Percentiles rank a stretch among this genome's conserved stretches.
phyloP scores from a whole-genome alignment of 1,140 invertebrate species.

The Anoplolepis gracilipes region DNA sequence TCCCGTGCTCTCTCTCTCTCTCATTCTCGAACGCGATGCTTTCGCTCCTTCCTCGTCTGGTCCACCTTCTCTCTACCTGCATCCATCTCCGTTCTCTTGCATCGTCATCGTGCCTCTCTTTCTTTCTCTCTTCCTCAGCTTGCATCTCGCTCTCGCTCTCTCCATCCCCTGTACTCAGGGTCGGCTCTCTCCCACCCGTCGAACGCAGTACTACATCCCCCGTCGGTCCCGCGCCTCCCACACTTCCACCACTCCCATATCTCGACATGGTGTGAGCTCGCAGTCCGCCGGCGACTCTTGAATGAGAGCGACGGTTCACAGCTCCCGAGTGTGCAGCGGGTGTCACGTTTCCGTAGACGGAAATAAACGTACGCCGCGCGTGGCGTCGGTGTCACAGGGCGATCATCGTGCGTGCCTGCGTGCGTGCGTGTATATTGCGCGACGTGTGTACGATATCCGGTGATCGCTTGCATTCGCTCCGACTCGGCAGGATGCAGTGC shows the following conservation, averaged over 20 bases:
- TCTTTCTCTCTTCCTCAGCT: conserved; percentile 5
- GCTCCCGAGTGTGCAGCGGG: conserved; percentile 54
- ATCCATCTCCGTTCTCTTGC: conserved; percentile 28
- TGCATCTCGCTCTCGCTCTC: conserved; percentile 59
- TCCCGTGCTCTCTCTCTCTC: conserved; percentile 1
- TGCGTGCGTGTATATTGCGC: neutral
- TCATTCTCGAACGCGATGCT: conserved; percentile 32
- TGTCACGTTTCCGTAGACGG: conserved; percentile 73
- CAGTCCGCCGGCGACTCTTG: conserved; percentile 83
- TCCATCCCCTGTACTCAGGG: conserved; percentile 51
- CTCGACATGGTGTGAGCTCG: conserved; percentile 76
- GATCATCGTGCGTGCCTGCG: neutral
- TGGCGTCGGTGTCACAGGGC: conserved; percentile 29
- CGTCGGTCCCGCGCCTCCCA: conserved; percentile 55
- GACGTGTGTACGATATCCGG: conserved; percentile 10
- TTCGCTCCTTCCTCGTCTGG: conserved; percentile 7
- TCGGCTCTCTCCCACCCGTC: conserved; percentile 63
- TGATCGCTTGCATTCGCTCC: neutral
- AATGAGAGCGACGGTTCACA: conserved; percentile 76
- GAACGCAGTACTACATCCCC: conserved; percentile 46
- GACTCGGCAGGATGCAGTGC: conserved; percentile 15
- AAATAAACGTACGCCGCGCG: conserved; percentile 66
- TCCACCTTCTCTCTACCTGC: neutral
- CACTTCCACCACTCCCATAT: conserved; percentile 77
- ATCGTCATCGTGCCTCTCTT: neutral